Conservation (phyloP, 2,888 invertebrate species). For the Sarcophaga variegata region DNA sequence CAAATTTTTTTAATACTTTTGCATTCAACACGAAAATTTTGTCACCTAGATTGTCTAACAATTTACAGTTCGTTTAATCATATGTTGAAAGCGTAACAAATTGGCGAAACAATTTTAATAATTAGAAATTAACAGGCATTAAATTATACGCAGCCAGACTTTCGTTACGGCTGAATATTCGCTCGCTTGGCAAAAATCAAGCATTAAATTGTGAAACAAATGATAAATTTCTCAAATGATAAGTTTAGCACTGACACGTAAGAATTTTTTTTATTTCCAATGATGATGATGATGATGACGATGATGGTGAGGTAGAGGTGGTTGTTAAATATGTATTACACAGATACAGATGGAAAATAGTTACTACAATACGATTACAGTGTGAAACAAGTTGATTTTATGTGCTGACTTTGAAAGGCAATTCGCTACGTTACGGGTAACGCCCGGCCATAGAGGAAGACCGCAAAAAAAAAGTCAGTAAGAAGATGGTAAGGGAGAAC, state of each 20-base stretch:
- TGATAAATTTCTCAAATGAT: slow-evolving; percentile 59
- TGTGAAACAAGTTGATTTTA: slow-evolving; percentile 64
- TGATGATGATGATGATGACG: neutral
- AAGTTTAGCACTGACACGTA: slow-evolving; percentile 22
- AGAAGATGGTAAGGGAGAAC: neutral
- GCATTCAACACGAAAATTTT: neutral
- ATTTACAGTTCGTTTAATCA: slow-evolving; percentile 79
- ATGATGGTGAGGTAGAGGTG: neutral
- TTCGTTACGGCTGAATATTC: neutral
- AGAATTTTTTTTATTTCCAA: neutral
- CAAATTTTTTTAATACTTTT: no score
- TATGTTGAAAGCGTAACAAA: slow-evolving; percentile 76
- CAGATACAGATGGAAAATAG: neutral
- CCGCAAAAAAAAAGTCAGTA: slow-evolving; percentile 52
- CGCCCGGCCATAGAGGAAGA: slow-evolving; percentile 27
- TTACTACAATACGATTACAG: slow-evolving; percentile 38
- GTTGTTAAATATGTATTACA: neutral
- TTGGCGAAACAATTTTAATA: slow-evolving; percentile 60
- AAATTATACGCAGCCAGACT: slow-evolving; percentile 56
- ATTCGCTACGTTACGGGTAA: slow-evolving; percentile 60
- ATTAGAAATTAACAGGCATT: slow-evolving; percentile 64
- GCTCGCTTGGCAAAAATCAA: slow-evolving; percentile 29
- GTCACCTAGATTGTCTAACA: slow-evolving; percentile 67
- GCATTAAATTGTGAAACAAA: slow-evolving; percentile 44
- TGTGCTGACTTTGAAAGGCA: slow-evolving; percentile 49